Percentiles rank a stretch among this genome's conserved stretches.
phyloP scores from a whole-genome alignment of 2,888 invertebrate species.

The Antheraea assamensis region DNA sequence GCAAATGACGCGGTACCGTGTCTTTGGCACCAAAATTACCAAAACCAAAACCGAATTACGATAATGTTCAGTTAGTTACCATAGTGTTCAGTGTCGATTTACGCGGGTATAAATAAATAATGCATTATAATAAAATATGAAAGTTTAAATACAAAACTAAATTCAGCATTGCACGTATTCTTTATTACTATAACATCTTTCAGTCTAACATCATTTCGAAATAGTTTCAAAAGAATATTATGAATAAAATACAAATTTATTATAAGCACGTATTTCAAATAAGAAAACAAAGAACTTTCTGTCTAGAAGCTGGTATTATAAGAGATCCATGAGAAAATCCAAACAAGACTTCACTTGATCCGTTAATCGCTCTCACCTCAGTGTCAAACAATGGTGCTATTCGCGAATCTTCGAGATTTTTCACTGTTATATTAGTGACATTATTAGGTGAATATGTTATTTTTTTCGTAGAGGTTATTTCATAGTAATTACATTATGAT shows the following conservation, averaged over 20 bases:
- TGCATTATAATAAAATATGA: too few species aligned
- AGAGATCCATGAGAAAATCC: conserved; percentile 18
- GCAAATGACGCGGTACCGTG: too few species aligned
- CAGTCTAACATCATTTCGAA: background rate
- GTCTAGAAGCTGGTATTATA: background rate
- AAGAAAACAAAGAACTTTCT: conserved; percentile 1
- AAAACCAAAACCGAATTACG: too few species aligned
- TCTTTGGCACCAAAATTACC: too few species aligned
- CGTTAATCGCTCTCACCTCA: conserved; percentile 19
- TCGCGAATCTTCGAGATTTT: conserved; percentile 2
- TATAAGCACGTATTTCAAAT: background rate
- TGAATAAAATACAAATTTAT: background rate
- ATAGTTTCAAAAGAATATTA: background rate
- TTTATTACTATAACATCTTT: background rate
- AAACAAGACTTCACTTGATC: conserved; percentile 21
- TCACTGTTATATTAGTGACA: background rate
- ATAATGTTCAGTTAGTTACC: too few species aligned
- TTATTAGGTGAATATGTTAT: background rate
- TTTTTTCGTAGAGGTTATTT: background rate
- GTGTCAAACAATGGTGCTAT: conserved; percentile 1
- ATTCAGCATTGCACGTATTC: too few species aligned
- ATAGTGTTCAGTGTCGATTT: too few species aligned
- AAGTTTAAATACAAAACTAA: too few species aligned
- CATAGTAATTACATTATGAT: background rate
- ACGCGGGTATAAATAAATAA: too few species aligned